Evolutionary conservation across 1,140 invertebrate species (phyloP).

Genomic region (Charaxes varanes): DNA sequence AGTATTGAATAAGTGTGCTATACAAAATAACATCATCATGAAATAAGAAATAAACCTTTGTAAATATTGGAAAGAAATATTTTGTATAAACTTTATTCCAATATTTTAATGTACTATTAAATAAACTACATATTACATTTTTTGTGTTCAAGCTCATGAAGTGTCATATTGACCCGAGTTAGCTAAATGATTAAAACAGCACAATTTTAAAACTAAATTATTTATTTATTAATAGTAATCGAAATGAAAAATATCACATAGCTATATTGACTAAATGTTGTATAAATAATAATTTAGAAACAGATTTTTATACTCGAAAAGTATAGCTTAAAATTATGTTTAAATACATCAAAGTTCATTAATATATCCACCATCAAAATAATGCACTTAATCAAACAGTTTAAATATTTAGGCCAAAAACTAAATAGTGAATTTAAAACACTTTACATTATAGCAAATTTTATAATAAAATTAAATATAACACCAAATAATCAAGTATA

Average conservation of each 20-base stretch:
- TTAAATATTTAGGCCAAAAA: no score
- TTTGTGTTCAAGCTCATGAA: no score
- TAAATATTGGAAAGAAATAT: no score
- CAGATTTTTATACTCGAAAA: slow-evolving; percentile 1
- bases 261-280: slow-evolving; percentile 45
- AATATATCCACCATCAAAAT: no score
- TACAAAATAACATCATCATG: no score
- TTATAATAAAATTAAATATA: slow-evolving; percentile 3
- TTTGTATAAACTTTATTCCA: no score
- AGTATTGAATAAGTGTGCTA: no score
- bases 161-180: neutral
- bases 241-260: slow-evolving; percentile 66
- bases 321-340: slow-evolving; percentile 4
- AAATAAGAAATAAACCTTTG: no score
- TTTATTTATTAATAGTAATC: slow-evolving; percentile 58
- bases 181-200: slow-evolving; percentile 12
- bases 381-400: no score
- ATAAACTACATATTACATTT: no score
- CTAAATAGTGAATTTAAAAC: no score
- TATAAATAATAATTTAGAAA: slow-evolving; percentile 25
- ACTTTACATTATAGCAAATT: slow-evolving; percentile 1
- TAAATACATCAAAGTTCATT: slow-evolving; percentile 3
- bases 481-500: slow-evolving; percentile 2
- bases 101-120: no score
- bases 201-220: slow-evolving; percentile 38